phyloP scores from a whole-genome alignment of 1,140 invertebrate species.

The Trichonephila inaurata region DNA sequence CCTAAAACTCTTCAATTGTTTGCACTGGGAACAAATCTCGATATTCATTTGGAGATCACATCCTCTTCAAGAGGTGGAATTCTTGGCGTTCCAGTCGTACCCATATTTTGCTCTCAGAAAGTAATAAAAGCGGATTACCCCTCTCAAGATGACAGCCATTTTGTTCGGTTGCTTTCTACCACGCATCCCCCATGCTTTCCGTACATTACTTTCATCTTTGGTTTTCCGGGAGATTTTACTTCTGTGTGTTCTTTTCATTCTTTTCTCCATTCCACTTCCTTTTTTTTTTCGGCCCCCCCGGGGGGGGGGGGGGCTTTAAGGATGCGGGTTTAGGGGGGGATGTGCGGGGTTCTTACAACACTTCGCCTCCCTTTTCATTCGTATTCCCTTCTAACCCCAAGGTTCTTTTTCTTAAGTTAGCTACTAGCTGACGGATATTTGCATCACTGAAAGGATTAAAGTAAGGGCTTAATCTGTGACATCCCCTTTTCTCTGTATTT shows the following conservation, averaged over 20 bases:
- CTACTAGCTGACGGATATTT: not conserved
- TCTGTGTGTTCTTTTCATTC: slow-evolving; percentile 40
- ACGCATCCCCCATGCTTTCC: not conserved
- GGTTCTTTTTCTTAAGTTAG: not conserved
- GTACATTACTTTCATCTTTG: slow-evolving; percentile 50
- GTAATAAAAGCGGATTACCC: slow-evolving; percentile 75
- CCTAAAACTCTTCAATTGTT: slow-evolving; percentile 62
- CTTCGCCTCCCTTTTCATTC: not conserved
- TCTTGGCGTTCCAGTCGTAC: slow-evolving; percentile 34
- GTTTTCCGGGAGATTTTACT: slow-evolving; percentile 56
- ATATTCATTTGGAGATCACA: slow-evolving; percentile 69
- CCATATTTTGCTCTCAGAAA: slow-evolving; percentile 68
- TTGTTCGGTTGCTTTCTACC: slow-evolving; percentile 10
- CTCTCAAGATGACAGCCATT: slow-evolving; percentile 71
- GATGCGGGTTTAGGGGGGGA: not conserved
- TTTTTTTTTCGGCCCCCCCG: no score
- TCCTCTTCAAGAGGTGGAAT: slow-evolving; percentile 55
- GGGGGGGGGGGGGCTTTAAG: no score
- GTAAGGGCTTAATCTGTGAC: not conserved
- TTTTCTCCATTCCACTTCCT: slow-evolving; percentile 14
- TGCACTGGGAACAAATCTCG: slow-evolving; percentile 66
- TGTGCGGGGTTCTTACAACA: not conserved
- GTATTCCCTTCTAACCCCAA: not conserved
- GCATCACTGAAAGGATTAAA: slow-evolving; percentile 5
- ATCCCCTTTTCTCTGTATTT: not conserved